phyloP scores from a whole-genome alignment of 1,140 invertebrate species.

The Ips nitidus region DNA sequence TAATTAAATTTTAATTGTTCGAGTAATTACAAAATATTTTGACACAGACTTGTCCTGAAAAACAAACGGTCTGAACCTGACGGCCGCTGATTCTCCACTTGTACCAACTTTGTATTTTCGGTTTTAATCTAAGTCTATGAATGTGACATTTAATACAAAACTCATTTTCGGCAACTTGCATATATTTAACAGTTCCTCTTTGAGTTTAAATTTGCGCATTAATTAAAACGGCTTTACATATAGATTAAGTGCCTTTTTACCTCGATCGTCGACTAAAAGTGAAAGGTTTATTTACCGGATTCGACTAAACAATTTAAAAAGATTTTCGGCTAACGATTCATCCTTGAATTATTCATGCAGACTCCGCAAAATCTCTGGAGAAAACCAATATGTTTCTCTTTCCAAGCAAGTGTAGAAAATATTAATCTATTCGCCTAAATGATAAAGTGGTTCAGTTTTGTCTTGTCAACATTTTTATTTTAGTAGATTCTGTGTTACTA shows the following conservation, averaged over 20 bases:
- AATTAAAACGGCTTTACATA: constrained; percentile 3
- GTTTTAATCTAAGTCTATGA: neutral
- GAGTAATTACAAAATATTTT: constrained; percentile 24
- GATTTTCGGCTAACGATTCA: constrained; percentile 16
- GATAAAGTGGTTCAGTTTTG: too few species aligned
- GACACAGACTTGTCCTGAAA: constrained; percentile 10
- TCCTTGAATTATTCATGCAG: constrained; percentile 21
- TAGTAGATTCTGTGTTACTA: too few species aligned
- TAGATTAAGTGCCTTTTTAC: neutral
- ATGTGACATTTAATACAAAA: constrained; percentile 8
- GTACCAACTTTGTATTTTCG: constrained; percentile 12
- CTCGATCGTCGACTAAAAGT: neutral
- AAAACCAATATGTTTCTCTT: too few species aligned
- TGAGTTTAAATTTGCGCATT: neutral
- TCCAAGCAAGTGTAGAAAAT: too few species aligned
- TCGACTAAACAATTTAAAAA: constrained; percentile 16
- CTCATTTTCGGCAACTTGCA: neutral
- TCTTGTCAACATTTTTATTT: too few species aligned
- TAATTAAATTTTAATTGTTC: constrained; percentile 28
- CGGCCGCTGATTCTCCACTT: neutral
- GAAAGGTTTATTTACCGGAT: constrained; percentile 3
- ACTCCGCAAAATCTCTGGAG: too few species aligned
- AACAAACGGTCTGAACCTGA: constrained; percentile 13
- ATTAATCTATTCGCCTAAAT: too few species aligned
- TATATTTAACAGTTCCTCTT: neutral